Base-by-base conservation (phyloP, 2,888 invertebrate genomes). In the Euphydryas editha region DNA sequence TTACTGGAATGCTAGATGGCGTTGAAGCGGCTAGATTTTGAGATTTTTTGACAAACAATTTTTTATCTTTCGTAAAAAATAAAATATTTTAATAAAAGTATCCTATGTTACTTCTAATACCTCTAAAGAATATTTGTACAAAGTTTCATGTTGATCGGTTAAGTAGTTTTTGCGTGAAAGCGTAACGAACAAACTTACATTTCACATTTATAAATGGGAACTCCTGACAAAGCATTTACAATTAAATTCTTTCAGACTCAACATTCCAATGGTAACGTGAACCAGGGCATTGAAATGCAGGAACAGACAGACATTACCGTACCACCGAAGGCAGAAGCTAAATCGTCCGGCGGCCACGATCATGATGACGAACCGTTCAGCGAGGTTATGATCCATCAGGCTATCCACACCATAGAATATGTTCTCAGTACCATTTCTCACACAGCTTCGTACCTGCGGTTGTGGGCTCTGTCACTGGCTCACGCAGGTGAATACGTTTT, bases 351-450 rank as follows among this genome's bases (percentile, higher is more conserved):
- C 42, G 69, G 73, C 0, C 85, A 84, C 75, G 82, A 81, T 58
- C 93, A 88, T 76, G 93, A 93, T 0, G 94, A 95, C 0, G 97
- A 95, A 75, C 94, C 96, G 1, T 95, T 98, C 88, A 95, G 96
- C 72, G 99, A 99, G 83, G 90, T 98, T 75, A 96, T 98, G 94
- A 98, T 99, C 78, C 96, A 98, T 85, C 98, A 99, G 83, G 96
- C 95, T 18, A 99, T 99, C 78, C 99, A 99, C 88, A 99, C 99
- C 1, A 98, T 99, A 70, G 99, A 99, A 92, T 99, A 98, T 81
- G 98, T 98, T 72, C 94, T 99, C 71, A 98, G 98, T 78, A 98
- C 98, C 67, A 96, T 99, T 74, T 99, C 99, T 0, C 98, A 99
- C 83, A 99, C 99, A 0, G 99, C 99, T 0, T 99, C 98, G 0